A percentile compares a stretch with the other conserved stretches of the same genome.
Evolutionary conservation across 2,888 invertebrate species (phyloP).

Genomic region (Taphrorychus bicolor): DNA sequence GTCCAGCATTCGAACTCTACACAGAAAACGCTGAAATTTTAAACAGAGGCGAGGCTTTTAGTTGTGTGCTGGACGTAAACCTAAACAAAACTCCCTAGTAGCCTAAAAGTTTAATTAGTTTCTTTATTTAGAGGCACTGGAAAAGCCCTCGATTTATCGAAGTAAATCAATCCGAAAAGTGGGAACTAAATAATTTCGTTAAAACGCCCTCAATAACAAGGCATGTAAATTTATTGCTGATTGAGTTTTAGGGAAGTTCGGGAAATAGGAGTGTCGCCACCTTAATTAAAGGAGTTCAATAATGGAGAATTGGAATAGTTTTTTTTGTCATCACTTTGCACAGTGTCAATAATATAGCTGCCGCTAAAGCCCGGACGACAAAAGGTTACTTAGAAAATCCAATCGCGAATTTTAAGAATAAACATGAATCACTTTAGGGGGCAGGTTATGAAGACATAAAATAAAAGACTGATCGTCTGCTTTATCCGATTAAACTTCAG

Average conservation of each 20-base stretch:
- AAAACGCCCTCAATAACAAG: slow-evolving; percentile 26
- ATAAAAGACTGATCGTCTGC: neutral
- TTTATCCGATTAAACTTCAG: neutral
- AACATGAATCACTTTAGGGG: no score
- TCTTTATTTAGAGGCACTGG: slow-evolving; percentile 13
- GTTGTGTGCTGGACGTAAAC: neutral
- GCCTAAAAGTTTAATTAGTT: slow-evolving; percentile 30
- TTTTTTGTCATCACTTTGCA: neutral
- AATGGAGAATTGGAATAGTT: neutral
- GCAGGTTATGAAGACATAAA: no score
- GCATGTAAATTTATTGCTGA: slow-evolving; percentile 38
- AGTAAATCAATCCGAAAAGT: slow-evolving; percentile 35
- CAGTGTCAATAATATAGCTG: no score
- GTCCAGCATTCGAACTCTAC: neutral
- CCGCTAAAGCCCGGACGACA: no score
- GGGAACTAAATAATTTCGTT: slow-evolving; percentile 36
- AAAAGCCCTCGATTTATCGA: slow-evolving; percentile 27
- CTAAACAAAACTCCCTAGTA: neutral
- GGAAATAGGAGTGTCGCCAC: neutral
- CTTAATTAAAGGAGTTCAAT: neutral
- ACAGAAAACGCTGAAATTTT: neutral
- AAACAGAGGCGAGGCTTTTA: neutral
- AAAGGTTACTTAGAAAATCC: no score
- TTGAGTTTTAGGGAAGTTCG: neutral
- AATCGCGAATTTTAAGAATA: no score